These are phyloP conservation scores for Drosophila paracracens DNA, from an alignment of 2,888 invertebrate genomes.

Conservation along the genomic window DNA sequence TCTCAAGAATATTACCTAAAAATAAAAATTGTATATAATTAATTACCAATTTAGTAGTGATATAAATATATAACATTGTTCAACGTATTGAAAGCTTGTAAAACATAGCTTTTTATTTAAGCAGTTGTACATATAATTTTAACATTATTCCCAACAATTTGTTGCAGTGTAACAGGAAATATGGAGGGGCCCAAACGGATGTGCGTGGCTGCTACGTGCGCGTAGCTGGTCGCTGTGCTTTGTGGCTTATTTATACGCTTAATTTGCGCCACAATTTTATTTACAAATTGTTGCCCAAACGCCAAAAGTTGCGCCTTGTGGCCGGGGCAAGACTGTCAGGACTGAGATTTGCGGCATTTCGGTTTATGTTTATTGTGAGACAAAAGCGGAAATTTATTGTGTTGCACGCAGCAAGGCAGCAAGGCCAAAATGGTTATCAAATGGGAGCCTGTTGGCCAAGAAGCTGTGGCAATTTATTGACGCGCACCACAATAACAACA, in stretches of 20 bases:
- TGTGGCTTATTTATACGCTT: slow-evolving; percentile 83
- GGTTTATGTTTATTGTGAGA: slow-evolving; percentile 73
- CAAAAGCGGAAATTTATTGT: slow-evolving; percentile 75
- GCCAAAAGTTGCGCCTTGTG: slow-evolving; percentile 61
- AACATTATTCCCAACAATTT: slow-evolving; percentile 2
- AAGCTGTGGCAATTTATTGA: slow-evolving; percentile 66
- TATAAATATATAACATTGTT: neutral
- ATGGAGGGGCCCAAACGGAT: slow-evolving; percentile 46
- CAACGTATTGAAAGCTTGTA: neutral
- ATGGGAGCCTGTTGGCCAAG: slow-evolving; percentile 15
- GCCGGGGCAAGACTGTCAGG: slow-evolving; percentile 25
- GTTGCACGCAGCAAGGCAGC: slow-evolving; percentile 40
- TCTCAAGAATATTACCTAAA: neutral
- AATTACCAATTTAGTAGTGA: neutral
- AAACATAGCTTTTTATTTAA: neutral
- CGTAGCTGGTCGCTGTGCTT: slow-evolving; percentile 43
- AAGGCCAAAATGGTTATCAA: slow-evolving; percentile 9
- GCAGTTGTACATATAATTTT: neutral
- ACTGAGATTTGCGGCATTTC: slow-evolving; percentile 76
- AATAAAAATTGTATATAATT: neutral
- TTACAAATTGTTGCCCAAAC: slow-evolving; percentile 82
- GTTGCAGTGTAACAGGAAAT: neutral
- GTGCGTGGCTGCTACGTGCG: slow-evolving; percentile 40
- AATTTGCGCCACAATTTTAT: slow-evolving; percentile 83
- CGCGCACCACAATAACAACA: slow-evolving; percentile 21